Evolutionary conservation across 2,113 vertebrate genomes (phyloP), one percentile per base, ranked within the genome.

Genomic region (Rhegmatorhina hoffmannsi): DNA sequence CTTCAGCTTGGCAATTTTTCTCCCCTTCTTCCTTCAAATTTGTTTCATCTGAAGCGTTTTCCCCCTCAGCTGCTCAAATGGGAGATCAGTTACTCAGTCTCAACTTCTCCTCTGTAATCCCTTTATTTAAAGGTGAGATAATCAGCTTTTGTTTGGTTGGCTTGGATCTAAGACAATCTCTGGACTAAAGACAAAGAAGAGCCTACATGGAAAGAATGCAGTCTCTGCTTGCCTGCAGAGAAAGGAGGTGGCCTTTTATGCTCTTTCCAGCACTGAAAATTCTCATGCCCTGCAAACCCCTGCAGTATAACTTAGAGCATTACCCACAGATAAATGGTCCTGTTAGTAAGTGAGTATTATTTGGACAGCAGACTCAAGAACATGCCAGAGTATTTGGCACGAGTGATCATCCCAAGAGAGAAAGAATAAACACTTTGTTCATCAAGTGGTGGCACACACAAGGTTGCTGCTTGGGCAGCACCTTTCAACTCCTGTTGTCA

Each of bases 91-190:
- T 88, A 62, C 92, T 29, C 67, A 26, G 34, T 72, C 90, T 92
- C 92, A 85, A 29, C n/a, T 86, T 91, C 82, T 84, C 56, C 82
- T 84, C 56, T 0, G 3, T 95, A 98, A 97, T 97, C 95, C 92
- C 76, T 95, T 94, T 94, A 95, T 97, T 97, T 97, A 96, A 97
- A 97, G 98, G 97, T 97, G 96, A 97, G 95, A 97, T 93, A 97
- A 98, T 97, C 94, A 76, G 94, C 96, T 94, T 98, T 97, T 98
- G 93, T 98, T 86, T 90, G 33, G 46, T 53, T 84, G 91, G 77
- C 92, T 97, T 97, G 97, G 96, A 98, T 93, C 95, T 97, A 97
- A 98, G 82, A 97, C 97, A 96, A 80, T 93, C 95, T 97, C 93
- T 72, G 58, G 94, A 95, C 83, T 53, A 52, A 92, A 94, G 89